These are phyloP conservation scores for Rhea americana DNA, from an alignment of 2,113 vertebrate species.

Conservation along the genomic window DNA sequence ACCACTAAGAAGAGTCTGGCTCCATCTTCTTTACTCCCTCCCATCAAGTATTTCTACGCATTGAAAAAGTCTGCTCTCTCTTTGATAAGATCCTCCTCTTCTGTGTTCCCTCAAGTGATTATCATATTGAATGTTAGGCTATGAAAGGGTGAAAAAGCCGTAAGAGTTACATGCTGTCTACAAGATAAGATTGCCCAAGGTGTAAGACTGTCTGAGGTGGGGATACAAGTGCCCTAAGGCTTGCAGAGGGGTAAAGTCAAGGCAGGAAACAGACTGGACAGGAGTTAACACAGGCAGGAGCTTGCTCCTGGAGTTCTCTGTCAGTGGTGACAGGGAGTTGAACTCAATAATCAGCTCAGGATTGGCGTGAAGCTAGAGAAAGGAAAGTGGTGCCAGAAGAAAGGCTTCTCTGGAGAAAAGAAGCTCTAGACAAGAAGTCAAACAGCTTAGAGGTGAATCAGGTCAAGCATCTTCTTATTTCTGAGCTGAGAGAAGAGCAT, in stretches of 20 bases:
- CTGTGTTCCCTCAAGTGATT: background rate
- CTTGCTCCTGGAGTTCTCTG: background rate
- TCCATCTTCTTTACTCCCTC: background rate
- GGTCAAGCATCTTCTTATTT: background rate
- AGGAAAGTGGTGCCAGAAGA: background rate
- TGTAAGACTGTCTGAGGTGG: background rate
- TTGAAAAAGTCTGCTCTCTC: background rate
- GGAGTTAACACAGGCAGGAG: background rate
- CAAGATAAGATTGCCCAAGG: background rate
- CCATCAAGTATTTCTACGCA: background rate
- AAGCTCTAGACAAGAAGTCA: background rate
- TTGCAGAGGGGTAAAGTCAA: background rate
- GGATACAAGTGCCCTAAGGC: background rate
- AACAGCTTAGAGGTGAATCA: background rate
- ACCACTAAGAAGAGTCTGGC: background rate
- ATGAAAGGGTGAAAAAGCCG: background rate
- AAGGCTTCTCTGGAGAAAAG: background rate
- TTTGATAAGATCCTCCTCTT: background rate
- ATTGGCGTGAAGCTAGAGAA: constrained; percentile 10
- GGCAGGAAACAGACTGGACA: background rate
- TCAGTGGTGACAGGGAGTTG: background rate
- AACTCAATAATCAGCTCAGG: background rate
- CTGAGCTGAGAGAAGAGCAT: background rate
- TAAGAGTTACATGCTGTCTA: background rate
- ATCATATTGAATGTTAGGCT: background rate